Conservation (phyloP, 2,113 vertebrate genomes). For the Budorcas taxicolor region DNA sequence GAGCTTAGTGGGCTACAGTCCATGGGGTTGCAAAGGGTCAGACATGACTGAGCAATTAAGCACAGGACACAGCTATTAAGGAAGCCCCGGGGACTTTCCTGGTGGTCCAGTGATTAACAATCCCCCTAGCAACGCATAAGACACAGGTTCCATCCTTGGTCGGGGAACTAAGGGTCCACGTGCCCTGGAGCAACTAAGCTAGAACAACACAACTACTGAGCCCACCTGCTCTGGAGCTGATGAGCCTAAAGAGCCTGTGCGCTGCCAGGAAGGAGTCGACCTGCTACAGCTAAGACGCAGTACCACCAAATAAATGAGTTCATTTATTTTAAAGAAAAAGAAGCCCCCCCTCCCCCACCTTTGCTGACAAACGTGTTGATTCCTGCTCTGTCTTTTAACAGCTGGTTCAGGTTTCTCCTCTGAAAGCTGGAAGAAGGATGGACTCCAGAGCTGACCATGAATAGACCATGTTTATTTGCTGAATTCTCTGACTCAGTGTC, state of each 20-base stretch:
- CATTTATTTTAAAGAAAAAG: not conserved
- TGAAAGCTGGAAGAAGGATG: not conserved
- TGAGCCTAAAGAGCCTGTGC: not conserved
- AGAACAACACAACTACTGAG: not conserved
- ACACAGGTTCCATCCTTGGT: not conserved
- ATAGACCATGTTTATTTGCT: not conserved
- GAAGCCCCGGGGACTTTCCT: not conserved
- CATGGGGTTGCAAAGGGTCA: not conserved
- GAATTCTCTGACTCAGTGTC: conserved; percentile 53
- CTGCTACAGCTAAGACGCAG: fast-evolving
- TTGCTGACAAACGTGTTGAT: too few relatives aligned
- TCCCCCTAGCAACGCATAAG: not conserved
- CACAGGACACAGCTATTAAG: not conserved
- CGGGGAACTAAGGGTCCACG: not conserved
- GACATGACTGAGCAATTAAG: not conserved
- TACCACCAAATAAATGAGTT: not conserved
- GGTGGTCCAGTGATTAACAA: not conserved
- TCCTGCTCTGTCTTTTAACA: not conserved
- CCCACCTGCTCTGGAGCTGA: not conserved
- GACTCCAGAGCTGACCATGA: not conserved
- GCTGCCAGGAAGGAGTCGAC: not conserved
- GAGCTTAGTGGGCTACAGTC: not conserved
- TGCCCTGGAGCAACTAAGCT: not conserved
- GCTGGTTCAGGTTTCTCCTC: not conserved
- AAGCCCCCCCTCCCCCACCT: not conserved